A percentile compares a stretch with the other conserved stretches of the same genome.
These are phyloP conservation scores for Orius insidiosus DNA, from an alignment of 1,140 invertebrate genomes.

Conservation along the genomic window DNA sequence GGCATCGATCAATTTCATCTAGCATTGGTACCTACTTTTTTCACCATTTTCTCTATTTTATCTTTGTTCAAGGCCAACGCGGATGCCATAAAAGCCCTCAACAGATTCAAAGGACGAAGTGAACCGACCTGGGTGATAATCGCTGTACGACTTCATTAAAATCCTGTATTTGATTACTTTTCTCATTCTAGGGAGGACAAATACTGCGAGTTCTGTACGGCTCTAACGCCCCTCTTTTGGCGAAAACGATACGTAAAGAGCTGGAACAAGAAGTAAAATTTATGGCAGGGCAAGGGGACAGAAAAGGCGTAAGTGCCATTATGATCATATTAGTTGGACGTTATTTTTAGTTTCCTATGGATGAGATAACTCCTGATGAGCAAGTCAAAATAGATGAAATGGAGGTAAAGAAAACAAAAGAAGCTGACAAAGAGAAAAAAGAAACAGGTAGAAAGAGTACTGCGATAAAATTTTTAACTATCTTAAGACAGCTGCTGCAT, in stretches of 20 bases:
- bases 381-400: constrained; percentile 24
- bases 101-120: constrained; percentile 68
- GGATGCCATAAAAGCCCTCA: constrained; percentile 58
- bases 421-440: constrained; percentile 25
- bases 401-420: constrained; percentile 25
- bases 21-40: constrained; percentile 37
- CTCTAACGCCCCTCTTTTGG: constrained; percentile 61
- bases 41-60: too few relatives aligned
- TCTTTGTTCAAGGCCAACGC: constrained; percentile 50
- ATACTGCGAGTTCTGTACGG: constrained; percentile 72
- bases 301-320: constrained; percentile 27
- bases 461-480: constrained; percentile 3
- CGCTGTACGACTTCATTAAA: constrained; percentile 11
- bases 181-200: constrained; percentile 44
- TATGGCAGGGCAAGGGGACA: constrained; percentile 25
- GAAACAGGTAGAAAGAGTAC: constrained; percentile 19
- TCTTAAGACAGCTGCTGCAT: constrained; percentile 9
- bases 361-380: constrained; percentile 27
- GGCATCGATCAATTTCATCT: constrained; percentile 66
- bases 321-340: too few relatives aligned
- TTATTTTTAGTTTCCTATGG: constrained; percentile 9
- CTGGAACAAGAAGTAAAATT: constrained; percentile 42
- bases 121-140: constrained; percentile 39
- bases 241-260: constrained; percentile 55
- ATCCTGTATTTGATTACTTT: background rate